phyloP scores from a whole-genome alignment of 1,140 invertebrate species.

The Apis mellifera region DNA sequence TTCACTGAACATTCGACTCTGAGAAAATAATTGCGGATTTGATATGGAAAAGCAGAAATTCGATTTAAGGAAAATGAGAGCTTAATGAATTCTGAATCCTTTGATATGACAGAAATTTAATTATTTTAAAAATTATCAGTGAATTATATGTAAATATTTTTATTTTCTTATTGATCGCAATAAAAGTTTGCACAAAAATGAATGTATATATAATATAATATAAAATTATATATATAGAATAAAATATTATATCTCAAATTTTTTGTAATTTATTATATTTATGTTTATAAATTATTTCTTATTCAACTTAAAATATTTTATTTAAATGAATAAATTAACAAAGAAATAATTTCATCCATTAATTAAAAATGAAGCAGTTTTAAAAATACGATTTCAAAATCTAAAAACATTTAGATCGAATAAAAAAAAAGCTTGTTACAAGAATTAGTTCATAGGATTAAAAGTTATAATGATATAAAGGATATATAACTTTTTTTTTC shows the following conservation, averaged over 20 bases:
- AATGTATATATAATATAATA: too few relatives aligned
- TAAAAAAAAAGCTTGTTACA: neutral
- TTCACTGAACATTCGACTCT: conserved; percentile 11
- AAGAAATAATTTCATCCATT: too few relatives aligned
- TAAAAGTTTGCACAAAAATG: too few relatives aligned
- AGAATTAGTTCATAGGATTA: neutral
- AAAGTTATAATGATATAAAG: neutral
- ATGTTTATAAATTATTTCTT: too few relatives aligned
- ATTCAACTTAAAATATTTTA: neutral
- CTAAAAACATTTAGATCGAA: too few relatives aligned
- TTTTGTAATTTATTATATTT: too few relatives aligned
- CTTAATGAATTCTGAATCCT: neutral
- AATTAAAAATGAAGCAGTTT: neutral
- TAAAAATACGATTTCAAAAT: neutral
- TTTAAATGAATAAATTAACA: neutral
- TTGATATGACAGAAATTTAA: neutral
- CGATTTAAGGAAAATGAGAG: neutral
- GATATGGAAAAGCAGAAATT: neutral
- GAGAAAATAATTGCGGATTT: conserved; percentile 40
- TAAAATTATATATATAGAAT: too few relatives aligned
- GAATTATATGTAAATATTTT: too few relatives aligned
- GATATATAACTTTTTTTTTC: neutral
- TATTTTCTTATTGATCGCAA: too few relatives aligned
- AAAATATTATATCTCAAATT: too few relatives aligned
- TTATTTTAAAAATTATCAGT: neutral